A percentile compares a stretch with the other conserved stretches of the same genome.
These are phyloP conservation scores for Atopsyche davidsoni DNA, from an alignment of 1,140 invertebrate species.

Conservation along the genomic window DNA sequence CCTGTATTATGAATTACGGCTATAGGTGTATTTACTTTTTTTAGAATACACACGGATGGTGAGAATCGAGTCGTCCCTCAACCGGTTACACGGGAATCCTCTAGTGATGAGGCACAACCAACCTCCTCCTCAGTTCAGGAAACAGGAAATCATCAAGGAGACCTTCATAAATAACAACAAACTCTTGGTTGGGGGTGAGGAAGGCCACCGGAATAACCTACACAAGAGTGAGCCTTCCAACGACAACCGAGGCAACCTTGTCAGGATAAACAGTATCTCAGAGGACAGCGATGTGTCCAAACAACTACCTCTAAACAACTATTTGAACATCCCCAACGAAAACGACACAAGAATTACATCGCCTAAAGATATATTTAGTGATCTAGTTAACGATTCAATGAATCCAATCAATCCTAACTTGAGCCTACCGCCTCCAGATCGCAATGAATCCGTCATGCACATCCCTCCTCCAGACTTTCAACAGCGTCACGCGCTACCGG, in stretches of 20 bases:
- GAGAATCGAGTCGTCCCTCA: constrained; percentile 20
- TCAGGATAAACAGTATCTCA: constrained; percentile 15
- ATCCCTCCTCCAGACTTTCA: neutral
- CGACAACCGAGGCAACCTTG: neutral
- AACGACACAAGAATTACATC: neutral
- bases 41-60: constrained; percentile 19
- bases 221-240: neutral
- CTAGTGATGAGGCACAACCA: constrained; percentile 13
- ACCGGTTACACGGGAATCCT: constrained; percentile 23
- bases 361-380: constrained; percentile 14
- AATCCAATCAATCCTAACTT: constrained; percentile 25
- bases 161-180: constrained; percentile 22
- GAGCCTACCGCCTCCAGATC: neutral
- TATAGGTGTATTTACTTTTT: no score
- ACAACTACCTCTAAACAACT: no score
- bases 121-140: constrained; percentile 12
- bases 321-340: constrained; percentile 4
- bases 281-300: neutral
- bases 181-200: constrained; percentile 11
- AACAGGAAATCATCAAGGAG: constrained; percentile 7
- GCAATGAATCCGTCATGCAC: neutral
- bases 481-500: no score
- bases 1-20: no score
- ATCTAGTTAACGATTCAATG: constrained; percentile 16
- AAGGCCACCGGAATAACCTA: neutral